Evolutionary conservation across 1,140 invertebrate genomes (phyloP).

Genomic region (Epicauta chinensis): DNA sequence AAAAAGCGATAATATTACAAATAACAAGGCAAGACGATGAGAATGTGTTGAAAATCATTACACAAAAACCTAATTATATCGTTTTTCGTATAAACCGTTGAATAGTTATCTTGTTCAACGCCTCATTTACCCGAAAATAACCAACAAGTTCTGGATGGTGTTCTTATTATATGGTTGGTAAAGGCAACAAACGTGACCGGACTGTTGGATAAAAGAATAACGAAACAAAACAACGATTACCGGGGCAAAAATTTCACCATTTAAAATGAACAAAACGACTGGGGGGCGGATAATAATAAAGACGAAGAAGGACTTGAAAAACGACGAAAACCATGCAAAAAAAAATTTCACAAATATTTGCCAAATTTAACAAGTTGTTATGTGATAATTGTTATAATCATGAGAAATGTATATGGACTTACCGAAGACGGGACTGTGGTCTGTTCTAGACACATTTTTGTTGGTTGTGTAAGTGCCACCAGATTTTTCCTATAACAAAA

Average conservation of each 20-base stretch:
- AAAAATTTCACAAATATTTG: no score
- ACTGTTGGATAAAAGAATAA: conserved; percentile 1
- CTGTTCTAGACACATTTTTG: conserved; percentile 69
- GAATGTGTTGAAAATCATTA: no score
- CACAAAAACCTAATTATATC: no score
- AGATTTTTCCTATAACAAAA: conserved; percentile 72
- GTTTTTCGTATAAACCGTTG: background rate
- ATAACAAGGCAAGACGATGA: no score
- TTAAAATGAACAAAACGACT: no score
- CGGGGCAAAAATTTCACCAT: no score
- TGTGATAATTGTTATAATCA: background rate
- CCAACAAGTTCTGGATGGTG: conserved; percentile 5
- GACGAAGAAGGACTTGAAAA: no score
- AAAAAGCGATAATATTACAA: no score
- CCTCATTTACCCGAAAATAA: conserved; percentile 16
- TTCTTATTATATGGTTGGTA: conserved; percentile 10
- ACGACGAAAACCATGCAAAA: no score
- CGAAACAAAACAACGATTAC: no score
- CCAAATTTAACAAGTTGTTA: no score
- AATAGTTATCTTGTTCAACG: conserved; percentile 13
- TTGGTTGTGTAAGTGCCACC: conserved; percentile 62
- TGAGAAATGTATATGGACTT: conserved; percentile 45
- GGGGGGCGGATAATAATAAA: no score
- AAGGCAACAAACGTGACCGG: conserved; percentile 5
- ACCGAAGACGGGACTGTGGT: conserved; percentile 81